A percentile compares a stretch with the other conserved stretches of the same genome.
Conservation (phyloP, 2,113 vertebrate species). For the Fulmarus glacialis region DNA sequence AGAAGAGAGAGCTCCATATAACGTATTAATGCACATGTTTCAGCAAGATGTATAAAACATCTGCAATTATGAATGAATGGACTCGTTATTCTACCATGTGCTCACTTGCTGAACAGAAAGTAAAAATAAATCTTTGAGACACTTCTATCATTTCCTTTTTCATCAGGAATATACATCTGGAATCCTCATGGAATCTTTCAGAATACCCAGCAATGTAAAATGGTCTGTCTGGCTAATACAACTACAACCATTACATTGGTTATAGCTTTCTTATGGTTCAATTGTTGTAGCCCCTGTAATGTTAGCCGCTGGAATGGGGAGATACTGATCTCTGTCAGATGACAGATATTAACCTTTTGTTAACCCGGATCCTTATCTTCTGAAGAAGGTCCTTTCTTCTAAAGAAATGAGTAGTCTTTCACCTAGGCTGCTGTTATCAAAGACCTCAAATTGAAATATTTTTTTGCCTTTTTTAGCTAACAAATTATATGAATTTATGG, state of each 20-base stretch:
- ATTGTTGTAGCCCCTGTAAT: constrained; percentile 13
- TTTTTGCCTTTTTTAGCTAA: not conserved
- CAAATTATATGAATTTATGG: not conserved
- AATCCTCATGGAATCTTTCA: constrained; percentile 48
- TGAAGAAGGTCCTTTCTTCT: not conserved
- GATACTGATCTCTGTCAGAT: not conserved
- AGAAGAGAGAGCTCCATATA: not conserved
- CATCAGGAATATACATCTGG: constrained; percentile 52
- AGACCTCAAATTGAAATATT: not conserved
- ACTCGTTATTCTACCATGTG: constrained; percentile 29
- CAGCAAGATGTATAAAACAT: constrained; percentile 63
- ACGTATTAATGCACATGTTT: constrained; percentile 16
- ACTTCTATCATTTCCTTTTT: constrained; percentile 48
- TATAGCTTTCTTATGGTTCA: constrained; percentile 35
- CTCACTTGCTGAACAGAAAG: constrained; percentile 32
- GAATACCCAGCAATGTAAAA: constrained; percentile 5
- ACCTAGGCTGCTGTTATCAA: not conserved
- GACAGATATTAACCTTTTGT: constrained; percentile 38
- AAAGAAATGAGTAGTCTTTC: not conserved
- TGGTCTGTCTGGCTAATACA: constrained; percentile 47
- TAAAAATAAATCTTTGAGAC: constrained; percentile 67
- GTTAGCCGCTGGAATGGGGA: not conserved
- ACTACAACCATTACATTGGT: not conserved
- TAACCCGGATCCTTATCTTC: not conserved
- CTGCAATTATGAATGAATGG: constrained; percentile 58